Evolutionary conservation across 1,140 invertebrate species (phyloP).

Genomic region (Druon quercuslanigerum): DNA sequence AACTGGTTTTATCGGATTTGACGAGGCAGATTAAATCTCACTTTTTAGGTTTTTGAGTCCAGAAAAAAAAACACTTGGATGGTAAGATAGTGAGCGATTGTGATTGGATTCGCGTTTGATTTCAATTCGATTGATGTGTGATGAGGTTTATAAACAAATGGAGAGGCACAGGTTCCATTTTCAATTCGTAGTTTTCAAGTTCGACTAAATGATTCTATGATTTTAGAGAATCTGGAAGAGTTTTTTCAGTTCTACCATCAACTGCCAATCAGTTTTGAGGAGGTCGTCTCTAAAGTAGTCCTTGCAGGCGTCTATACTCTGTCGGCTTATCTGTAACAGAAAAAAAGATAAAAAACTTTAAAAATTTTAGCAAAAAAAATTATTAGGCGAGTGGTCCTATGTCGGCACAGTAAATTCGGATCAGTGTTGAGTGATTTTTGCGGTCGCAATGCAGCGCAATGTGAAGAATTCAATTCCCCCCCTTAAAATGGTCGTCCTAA

Average conservation of each 20-base stretch:
- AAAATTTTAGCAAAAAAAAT: not conserved
- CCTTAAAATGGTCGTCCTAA: too few relatives aligned
- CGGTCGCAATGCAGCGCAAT: too few relatives aligned
- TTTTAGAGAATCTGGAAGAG: constrained; percentile 95
- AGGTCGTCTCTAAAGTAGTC: constrained; percentile 99
- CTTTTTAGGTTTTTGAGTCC: not conserved
- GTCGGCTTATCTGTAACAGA: constrained; percentile 93
- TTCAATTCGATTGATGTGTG: not conserved
- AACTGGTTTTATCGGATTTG: not conserved
- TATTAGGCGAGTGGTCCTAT: not conserved
- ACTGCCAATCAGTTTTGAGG: constrained; percentile 96
- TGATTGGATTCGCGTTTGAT: not conserved
- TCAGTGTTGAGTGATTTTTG: not conserved
- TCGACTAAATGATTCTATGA: not conserved
- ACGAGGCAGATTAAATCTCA: too few relatives aligned
- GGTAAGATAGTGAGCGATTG: not conserved
- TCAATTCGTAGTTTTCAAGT: not conserved
- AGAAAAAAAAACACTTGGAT: not conserved
- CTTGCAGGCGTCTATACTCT: constrained; percentile 99
- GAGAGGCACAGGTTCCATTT: constrained; percentile 1
- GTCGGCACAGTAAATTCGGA: not conserved
- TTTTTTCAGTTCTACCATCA: constrained; percentile 99
- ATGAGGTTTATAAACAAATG: not conserved
- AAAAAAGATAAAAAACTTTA: constrained; percentile 43
- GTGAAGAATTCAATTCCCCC: too few relatives aligned